phyloP scores from a whole-genome alignment of 2,113 vertebrate genomes.

The Isurus oxyrinchus region DNA sequence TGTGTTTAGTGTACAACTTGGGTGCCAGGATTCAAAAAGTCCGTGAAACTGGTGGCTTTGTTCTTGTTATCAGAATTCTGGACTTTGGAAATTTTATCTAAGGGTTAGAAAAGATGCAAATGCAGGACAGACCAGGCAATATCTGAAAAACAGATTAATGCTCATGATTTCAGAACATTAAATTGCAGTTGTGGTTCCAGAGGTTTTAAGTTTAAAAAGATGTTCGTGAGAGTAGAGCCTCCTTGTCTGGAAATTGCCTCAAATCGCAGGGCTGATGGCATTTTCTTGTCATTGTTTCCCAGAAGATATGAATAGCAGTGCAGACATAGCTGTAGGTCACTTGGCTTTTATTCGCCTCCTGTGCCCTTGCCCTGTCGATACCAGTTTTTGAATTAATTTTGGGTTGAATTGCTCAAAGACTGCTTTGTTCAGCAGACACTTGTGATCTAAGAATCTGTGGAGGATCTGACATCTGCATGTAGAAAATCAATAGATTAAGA shows the following conservation, averaged over 20 bases:
- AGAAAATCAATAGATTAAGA: slow-evolving; percentile 56
- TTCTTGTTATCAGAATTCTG: not conserved
- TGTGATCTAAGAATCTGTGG: slow-evolving; percentile 50
- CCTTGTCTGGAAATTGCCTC: not conserved
- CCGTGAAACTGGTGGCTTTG: not conserved
- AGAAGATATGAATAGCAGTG: slow-evolving; percentile 41
- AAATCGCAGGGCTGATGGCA: slow-evolving; percentile 25
- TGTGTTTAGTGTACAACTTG: not conserved
- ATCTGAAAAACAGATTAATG: not conserved
- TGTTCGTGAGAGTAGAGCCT: not conserved
- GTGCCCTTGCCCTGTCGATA: slow-evolving; percentile 47
- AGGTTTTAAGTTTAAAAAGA: not conserved
- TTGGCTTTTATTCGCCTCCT: slow-evolving; percentile 46
- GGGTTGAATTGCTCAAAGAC: slow-evolving; percentile 60
- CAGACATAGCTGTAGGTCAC: slow-evolving; percentile 48
- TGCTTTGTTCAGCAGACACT: slow-evolving; percentile 63
- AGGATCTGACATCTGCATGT: slow-evolving; percentile 61
- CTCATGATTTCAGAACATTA: not conserved
- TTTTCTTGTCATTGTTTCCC: slow-evolving; percentile 33
- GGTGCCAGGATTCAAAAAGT: not conserved
- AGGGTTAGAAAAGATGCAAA: not conserved
- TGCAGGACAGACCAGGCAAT: not conserved
- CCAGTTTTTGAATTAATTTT: slow-evolving; percentile 57
- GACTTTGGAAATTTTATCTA: not conserved
- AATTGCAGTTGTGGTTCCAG: not conserved